Conservation (phyloP, 1,140 invertebrate genomes). For the Trichonephila clavipes region DNA sequence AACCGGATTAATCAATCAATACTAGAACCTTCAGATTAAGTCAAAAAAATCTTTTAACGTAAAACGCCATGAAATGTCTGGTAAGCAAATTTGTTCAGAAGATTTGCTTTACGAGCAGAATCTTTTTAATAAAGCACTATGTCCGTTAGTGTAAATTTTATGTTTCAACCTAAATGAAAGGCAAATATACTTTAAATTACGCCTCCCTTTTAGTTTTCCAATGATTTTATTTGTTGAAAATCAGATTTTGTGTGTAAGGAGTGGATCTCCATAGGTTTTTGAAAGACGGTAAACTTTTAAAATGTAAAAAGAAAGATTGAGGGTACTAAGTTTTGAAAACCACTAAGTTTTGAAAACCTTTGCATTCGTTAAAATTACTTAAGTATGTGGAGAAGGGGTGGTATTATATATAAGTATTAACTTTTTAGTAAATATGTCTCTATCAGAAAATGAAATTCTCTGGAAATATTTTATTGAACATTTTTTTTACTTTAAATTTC, state of each 20-base stretch:
- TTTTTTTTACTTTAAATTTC: too few species aligned
- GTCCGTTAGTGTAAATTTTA: conserved; percentile 10
- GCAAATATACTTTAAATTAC: conserved; percentile 33
- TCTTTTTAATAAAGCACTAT: conserved; percentile 22
- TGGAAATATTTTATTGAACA: too few species aligned
- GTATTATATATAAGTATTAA: too few species aligned
- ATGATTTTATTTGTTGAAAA: neutral
- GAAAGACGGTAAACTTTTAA: neutral
- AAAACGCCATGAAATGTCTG: conserved; percentile 5
- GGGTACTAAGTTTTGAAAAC: too few species aligned
- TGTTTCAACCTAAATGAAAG: conserved; percentile 38
- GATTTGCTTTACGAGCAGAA: conserved; percentile 27
- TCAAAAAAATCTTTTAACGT: neutral
- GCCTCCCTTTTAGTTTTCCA: neutral
- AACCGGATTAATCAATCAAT: conserved; percentile 47
- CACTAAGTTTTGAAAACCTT: too few species aligned
- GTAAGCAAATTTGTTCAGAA: conserved; percentile 32
- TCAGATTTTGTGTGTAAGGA: neutral
- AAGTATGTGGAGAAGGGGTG: too few species aligned
- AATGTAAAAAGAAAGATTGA: neutral
- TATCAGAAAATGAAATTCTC: too few species aligned
- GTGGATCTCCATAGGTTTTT: neutral
- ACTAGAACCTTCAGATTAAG: neutral
- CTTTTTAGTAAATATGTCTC: too few species aligned
- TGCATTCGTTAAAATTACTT: too few species aligned